phyloP scores from a whole-genome alignment of 2,797 vertebrate species.

The Taenioides sp. region DNA sequence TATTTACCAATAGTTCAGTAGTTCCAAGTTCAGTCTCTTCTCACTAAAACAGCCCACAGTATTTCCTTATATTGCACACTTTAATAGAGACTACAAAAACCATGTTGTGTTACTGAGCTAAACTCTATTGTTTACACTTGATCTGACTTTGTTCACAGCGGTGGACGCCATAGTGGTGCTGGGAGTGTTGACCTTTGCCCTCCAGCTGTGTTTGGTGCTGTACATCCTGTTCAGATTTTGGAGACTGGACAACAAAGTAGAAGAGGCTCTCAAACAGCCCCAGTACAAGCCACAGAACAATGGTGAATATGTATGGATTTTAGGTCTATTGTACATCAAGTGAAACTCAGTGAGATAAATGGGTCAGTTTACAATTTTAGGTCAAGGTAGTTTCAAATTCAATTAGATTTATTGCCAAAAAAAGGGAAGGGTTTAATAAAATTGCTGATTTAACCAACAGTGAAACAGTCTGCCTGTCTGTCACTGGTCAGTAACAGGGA shows the following conservation, averaged over 20 bases:
- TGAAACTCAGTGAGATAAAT: too few relatives aligned
- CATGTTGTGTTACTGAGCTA: neutral
- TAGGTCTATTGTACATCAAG: neutral
- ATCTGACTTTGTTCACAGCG: constrained; percentile 30
- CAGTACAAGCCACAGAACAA: constrained; percentile 15
- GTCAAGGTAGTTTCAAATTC: too few relatives aligned
- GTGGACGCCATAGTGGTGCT: constrained; percentile 51
- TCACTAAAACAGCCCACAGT: neutral
- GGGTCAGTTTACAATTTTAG: too few relatives aligned
- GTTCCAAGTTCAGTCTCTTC: neutral
- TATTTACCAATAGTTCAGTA: too few relatives aligned
- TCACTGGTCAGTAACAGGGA: too few relatives aligned
- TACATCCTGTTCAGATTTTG: constrained; percentile 62
- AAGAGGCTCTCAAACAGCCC: constrained; percentile 32
- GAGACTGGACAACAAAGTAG: constrained; percentile 47
- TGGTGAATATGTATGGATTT: constrained; percentile 39
- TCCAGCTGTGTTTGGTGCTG: constrained; percentile 68
- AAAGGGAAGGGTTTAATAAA: too few relatives aligned
- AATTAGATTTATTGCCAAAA: too few relatives aligned
- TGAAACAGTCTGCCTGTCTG: too few relatives aligned
- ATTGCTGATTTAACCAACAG: too few relatives aligned
- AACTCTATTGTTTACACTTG: neutral
- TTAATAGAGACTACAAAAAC: neutral
- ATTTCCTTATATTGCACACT: neutral
- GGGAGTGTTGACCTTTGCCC: constrained; percentile 64